phyloP scores from a whole-genome alignment of 1,140 invertebrate species.

The Microplitis demolitor region DNA sequence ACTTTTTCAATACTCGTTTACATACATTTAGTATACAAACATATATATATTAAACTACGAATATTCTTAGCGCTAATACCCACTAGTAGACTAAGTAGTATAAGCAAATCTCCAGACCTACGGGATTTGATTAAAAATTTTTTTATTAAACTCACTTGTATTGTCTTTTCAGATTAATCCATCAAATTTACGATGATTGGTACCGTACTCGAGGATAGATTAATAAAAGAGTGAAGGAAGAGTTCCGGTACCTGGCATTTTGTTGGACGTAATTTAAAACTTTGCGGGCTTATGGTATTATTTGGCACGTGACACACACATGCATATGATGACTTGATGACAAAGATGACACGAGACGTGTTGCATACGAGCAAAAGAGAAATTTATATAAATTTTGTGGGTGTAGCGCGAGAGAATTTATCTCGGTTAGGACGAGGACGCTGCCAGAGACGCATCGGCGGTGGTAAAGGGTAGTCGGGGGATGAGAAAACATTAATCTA shows the following conservation, averaged over 20 bases:
- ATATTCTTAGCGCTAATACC: too few relatives aligned
- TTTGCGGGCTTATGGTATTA: constrained; percentile 4
- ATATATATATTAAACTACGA: too few relatives aligned
- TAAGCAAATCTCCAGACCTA: too few relatives aligned
- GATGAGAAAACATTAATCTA: constrained; percentile 63
- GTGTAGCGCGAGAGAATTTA: neutral
- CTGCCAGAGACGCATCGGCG: neutral
- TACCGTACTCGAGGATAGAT: neutral
- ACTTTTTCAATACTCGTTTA: constrained; percentile 33
- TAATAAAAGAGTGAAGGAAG: neutral
- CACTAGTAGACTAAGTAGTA: too few relatives aligned
- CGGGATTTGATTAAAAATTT: too few relatives aligned
- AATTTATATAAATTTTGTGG: constrained; percentile 30
- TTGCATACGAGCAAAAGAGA: constrained; percentile 25
- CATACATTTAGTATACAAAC: neutral
- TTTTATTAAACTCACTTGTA: too few relatives aligned
- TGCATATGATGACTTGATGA: constrained; percentile 46
- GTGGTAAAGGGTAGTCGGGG: constrained; percentile 30
- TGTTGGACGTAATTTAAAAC: too few relatives aligned
- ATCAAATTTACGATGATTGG: neutral
- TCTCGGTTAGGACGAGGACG: neutral
- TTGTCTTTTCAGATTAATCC: neutral
- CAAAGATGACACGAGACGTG: neutral
- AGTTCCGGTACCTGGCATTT: too few relatives aligned
- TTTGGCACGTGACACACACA: constrained; percentile 45